Evolutionary conservation across 2,113 vertebrate species (phyloP).

Genomic region (Hyla sarda): DNA sequence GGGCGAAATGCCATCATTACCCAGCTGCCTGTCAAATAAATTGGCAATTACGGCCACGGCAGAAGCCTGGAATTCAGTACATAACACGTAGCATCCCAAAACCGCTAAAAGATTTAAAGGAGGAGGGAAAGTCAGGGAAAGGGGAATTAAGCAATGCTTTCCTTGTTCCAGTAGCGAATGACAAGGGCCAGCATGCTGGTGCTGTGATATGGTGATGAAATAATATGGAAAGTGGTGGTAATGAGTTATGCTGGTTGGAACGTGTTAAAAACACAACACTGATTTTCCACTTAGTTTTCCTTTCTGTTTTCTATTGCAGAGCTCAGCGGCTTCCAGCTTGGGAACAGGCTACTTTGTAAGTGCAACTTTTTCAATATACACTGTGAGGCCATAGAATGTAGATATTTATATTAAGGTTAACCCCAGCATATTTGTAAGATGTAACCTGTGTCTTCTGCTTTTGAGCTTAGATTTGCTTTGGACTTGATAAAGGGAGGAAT

Average conservation of each 20-base stretch:
- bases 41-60: slow-evolving; percentile 93
- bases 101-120: slow-evolving; percentile 85
- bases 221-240: slow-evolving; percentile 77
- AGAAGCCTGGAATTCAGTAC: slow-evolving; percentile 93
- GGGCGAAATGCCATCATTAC: slow-evolving; percentile 99
- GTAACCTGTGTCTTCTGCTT: too few relatives aligned
- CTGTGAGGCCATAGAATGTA: slow-evolving; percentile 59
- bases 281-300: slow-evolving; percentile 76
- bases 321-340: slow-evolving; percentile 83
- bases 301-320: slow-evolving; percentile 74
- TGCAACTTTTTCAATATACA: slow-evolving; percentile 67
- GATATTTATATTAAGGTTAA: too few relatives aligned
- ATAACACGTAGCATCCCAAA: slow-evolving; percentile 88
- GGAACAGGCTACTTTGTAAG: slow-evolving; percentile 87
- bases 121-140: slow-evolving; percentile 57
- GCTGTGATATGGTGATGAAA: slow-evolving; percentile 80
- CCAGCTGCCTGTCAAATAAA: slow-evolving; percentile 99
- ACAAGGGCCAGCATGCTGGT: slow-evolving; percentile 78
- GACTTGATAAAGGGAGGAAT: too few relatives aligned
- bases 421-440: too few relatives aligned
- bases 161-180: slow-evolving; percentile 81
- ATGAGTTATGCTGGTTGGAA: slow-evolving; percentile 76
- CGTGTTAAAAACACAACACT: slow-evolving; percentile 71
- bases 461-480: too few relatives aligned
- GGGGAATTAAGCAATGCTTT: slow-evolving; percentile 72